phyloP scores from a whole-genome alignment of 2,797 vertebrate genomes.

The Acanthurus lineatus region DNA sequence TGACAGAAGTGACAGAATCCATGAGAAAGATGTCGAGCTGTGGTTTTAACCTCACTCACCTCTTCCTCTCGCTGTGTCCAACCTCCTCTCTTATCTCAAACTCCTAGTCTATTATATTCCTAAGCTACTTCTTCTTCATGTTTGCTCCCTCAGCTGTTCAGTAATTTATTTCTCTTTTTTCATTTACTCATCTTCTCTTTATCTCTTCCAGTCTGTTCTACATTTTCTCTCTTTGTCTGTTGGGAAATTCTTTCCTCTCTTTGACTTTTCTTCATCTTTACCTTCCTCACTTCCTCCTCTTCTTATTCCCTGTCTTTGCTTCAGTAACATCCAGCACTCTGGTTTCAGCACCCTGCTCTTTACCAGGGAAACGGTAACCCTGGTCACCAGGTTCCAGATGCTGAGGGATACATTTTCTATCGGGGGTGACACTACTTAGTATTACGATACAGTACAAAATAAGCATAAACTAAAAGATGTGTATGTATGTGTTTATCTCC shows the following conservation, averaged over 20 bases:
- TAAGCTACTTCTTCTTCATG: neutral
- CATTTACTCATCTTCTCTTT: neutral
- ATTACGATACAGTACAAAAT: too few species aligned
- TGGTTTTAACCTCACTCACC: constrained; percentile 13
- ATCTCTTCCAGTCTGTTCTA: too few species aligned
- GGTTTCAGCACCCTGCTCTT: constrained; percentile 14
- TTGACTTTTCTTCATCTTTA: neutral
- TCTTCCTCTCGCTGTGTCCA: constrained; percentile 1
- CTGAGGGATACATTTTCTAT: constrained; percentile 6
- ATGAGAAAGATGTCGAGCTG: constrained; percentile 24
- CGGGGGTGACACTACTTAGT: neutral
- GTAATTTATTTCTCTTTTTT: neutral
- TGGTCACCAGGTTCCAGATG: constrained; percentile 18
- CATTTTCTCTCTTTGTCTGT: neutral
- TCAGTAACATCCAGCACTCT: neutral
- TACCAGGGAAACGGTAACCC: constrained; percentile 41
- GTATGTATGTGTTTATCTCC: neutral
- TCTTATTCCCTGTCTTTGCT: constrained; percentile 8
- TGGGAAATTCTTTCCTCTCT: neutral
- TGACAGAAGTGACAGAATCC: constrained; percentile 17
- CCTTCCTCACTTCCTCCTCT: neutral
- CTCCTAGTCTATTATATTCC: neutral
- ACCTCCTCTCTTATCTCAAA: constrained; percentile 18
- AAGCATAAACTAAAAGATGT: too few species aligned
- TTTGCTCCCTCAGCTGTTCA: too few species aligned